Conservation (phyloP, 2,113 vertebrate species). For the Onychostoma macrolepis region DNA sequence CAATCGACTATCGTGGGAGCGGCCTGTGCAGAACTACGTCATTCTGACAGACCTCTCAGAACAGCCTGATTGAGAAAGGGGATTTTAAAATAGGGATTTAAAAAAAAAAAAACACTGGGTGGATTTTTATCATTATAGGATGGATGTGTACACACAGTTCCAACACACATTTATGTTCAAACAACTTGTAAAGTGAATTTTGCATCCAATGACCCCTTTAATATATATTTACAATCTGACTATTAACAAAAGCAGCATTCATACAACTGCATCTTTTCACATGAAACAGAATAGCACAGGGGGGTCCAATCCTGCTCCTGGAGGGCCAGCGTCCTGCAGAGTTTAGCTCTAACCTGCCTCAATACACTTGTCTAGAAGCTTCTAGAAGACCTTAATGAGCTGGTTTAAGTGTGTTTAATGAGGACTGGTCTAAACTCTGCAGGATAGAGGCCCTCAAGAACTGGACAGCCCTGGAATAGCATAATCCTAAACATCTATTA, state of each 20-base stretch:
- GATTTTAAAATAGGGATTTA: no score
- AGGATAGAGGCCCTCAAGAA: not conserved
- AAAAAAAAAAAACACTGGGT: no score
- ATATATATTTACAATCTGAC: not conserved
- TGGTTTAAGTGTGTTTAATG: not conserved
- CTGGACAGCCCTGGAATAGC: not conserved
- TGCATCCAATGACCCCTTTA: no score
- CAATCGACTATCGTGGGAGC: no score
- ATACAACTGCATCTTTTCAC: not conserved
- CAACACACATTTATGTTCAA: no score
- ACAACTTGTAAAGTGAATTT: no score
- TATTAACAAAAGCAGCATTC: not conserved
- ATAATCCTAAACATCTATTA: not conserved
- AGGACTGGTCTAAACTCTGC: not conserved
- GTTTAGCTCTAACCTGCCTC: not conserved
- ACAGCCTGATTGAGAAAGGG: no score
- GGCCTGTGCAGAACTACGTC: no score
- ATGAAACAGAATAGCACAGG: not conserved
- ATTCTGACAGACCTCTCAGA: no score
- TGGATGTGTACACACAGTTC: no score
- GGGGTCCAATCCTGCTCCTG: not conserved
- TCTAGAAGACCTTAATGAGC: not conserved
- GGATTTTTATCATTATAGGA: no score
- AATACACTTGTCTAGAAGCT: not conserved
- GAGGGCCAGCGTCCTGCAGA: not conserved